phyloP scores from a whole-genome alignment of 2,113 vertebrate genomes.

The Syngnathus typhle region DNA sequence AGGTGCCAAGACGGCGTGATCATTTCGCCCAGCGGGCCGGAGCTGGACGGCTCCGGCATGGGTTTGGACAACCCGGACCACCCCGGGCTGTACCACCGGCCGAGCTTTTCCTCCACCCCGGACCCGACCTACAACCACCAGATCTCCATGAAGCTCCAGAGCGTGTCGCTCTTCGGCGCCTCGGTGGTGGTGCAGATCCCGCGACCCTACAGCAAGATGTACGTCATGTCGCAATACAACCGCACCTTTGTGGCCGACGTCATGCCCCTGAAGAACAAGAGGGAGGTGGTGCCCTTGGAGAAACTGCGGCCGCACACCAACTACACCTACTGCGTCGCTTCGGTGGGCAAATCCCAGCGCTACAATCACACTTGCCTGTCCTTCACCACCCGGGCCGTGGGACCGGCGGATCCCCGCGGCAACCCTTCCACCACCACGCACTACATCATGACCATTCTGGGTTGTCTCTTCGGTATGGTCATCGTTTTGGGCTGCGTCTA shows the following conservation, averaged over 20 bases:
- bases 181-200: constrained; percentile 88
- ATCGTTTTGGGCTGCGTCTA: constrained; percentile 93
- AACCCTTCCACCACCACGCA: constrained; percentile 91
- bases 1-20: constrained; percentile 83
- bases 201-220: constrained; percentile 93
- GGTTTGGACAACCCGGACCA: constrained; percentile 63
- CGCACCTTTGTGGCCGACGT: constrained; percentile 81
- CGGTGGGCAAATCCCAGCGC: constrained; percentile 84
- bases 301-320: constrained; percentile 85
- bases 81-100: constrained; percentile 78
- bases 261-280: constrained; percentile 85
- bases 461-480: constrained; percentile 97
- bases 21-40: constrained; percentile 79
- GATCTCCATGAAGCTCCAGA: constrained; percentile 81
- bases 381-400: constrained; percentile 81
- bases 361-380: constrained; percentile 94
- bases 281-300: constrained; percentile 79
- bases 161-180: constrained; percentile 79
- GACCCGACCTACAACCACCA: constrained; percentile 77
- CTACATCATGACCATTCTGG: constrained; percentile 98
- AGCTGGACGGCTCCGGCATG: constrained; percentile 72
- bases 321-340: constrained; percentile 93
- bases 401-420: constrained; percentile 71
- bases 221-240: constrained; percentile 90
- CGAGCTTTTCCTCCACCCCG: constrained; percentile 78